These are phyloP conservation scores for Thripadectes ignobilis DNA, from an alignment of 2,797 vertebrate species.

Conservation along the genomic window DNA sequence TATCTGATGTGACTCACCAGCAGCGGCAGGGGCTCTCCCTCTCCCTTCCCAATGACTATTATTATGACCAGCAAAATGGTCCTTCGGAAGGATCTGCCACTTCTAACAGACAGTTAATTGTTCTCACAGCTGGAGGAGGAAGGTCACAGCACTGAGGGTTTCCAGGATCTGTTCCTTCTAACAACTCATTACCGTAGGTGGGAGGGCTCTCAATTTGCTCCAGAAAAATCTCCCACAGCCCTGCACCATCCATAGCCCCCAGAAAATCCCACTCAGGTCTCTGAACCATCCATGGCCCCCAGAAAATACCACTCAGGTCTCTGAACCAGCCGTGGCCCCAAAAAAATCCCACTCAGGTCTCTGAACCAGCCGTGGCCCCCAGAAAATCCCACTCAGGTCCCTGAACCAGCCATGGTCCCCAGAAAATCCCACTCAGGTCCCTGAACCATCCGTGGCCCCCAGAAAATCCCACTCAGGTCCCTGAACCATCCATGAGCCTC, in stretches of 20 bases:
- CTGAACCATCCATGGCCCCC: neutral
- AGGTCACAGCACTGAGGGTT: neutral
- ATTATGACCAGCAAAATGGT: accelerated
- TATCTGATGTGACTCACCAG: neutral
- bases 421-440: neutral
- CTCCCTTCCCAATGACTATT: neutral
- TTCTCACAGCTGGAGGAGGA: neutral
- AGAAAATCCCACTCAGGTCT: neutral
- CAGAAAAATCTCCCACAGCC: neutral
- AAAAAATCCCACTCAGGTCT: neutral
- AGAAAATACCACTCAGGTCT: neutral
- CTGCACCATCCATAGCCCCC: neutral
- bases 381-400: neutral
- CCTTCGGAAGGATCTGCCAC: neutral
- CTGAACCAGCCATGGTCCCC: neutral
- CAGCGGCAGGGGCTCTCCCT: accelerated
- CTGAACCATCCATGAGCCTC: neutral
- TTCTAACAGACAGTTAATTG: neutral
- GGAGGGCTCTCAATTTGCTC: neutral
- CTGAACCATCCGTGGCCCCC: neutral
- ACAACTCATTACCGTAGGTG: accelerated
- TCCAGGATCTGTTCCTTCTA: neutral
- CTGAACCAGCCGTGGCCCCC: neutral
- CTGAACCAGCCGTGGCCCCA: neutral
- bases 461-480: neutral